A percentile compares a stretch with the other conserved stretches of the same genome.
Evolutionary conservation across 2,113 vertebrate genomes (phyloP).

Genomic region (Gambusia holbrooki): DNA sequence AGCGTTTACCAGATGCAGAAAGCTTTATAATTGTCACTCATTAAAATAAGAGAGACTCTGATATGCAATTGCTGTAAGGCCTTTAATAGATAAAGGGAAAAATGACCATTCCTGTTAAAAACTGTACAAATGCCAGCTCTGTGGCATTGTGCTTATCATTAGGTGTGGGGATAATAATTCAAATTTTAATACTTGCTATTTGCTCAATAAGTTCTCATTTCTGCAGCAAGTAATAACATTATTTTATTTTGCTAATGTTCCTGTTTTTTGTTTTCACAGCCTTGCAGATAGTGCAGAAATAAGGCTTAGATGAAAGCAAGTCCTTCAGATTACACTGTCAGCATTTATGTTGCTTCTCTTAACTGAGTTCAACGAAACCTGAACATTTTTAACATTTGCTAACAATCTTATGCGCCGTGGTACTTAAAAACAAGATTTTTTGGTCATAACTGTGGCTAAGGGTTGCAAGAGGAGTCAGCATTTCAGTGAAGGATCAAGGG

Average conservation of each 20-base stretch:
- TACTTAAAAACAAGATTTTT: not conserved
- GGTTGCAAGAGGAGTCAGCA: constrained; percentile 28
- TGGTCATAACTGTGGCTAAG: constrained; percentile 14
- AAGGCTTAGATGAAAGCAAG: not conserved
- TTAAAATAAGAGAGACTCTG: constrained; percentile 9
- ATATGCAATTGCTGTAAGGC: constrained; percentile 19
- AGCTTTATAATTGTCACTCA: not conserved
- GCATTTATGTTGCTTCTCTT: not conserved
- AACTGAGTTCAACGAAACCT: not conserved
- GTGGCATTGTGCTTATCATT: constrained; percentile 28
- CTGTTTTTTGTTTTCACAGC: constrained; percentile 1
- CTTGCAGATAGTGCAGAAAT: constrained; percentile 33
- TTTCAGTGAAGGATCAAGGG: constrained; percentile 36
- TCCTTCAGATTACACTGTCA: not conserved
- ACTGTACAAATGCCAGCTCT: constrained; percentile 57
- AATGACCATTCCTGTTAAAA: constrained; percentile 13
- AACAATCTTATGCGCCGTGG: not conserved
- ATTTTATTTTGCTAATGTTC: not conserved
- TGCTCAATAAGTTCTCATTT: constrained; percentile 14
- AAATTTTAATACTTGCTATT: constrained; percentile 33
- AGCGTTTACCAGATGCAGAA: not conserved
- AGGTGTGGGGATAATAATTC: not conserved
- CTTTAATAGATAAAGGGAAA: constrained; percentile 16
- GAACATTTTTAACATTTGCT: not conserved
- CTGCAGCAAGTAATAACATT: not conserved